Conservation (phyloP, 1,140 invertebrate genomes). For the Drosophila punjabiensis region DNA sequence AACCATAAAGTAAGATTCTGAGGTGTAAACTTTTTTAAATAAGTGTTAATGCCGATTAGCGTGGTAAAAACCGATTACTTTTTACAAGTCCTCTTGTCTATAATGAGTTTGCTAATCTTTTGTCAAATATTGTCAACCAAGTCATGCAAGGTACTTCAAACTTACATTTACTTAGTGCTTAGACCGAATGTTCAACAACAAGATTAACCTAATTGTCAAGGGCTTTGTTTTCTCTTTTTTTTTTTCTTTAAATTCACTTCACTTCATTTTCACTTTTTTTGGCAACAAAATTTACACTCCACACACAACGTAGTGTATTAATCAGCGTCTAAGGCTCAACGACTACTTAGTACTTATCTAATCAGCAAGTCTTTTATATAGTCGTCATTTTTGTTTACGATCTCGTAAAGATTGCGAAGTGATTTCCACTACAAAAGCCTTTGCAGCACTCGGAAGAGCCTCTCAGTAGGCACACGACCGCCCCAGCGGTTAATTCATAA, state of each 20-base stretch:
- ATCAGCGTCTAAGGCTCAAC: slow-evolving; percentile 10
- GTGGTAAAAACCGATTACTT: neutral
- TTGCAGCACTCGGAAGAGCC: slow-evolving; percentile 6
- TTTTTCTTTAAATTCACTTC: neutral
- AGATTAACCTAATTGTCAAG: slow-evolving; percentile 10
- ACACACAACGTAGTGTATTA: slow-evolving; percentile 15
- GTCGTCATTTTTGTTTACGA: slow-evolving; percentile 32
- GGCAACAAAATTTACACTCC: slow-evolving; percentile 1
- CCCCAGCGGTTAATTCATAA: slow-evolving; percentile 8
- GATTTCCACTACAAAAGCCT: slow-evolving; percentile 68
- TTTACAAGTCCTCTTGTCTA: slow-evolving; percentile 17
- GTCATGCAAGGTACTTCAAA: slow-evolving; percentile 7
- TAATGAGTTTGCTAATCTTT: slow-evolving; percentile 15
- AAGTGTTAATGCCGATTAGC: neutral
- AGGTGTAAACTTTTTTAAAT: neutral
- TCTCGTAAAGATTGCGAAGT: slow-evolving; percentile 33
- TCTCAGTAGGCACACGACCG: slow-evolving; percentile 54
- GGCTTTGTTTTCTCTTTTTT: neutral
- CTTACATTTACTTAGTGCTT: slow-evolving; percentile 7
- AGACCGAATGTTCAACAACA: slow-evolving; percentile 3
- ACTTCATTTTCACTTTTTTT: too few relatives aligned
- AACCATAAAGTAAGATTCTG: neutral
- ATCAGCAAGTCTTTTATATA: slow-evolving; percentile 48
- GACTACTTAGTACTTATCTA: slow-evolving; percentile 37
- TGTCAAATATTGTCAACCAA: slow-evolving; percentile 8